Evolutionary conservation across 2,888 invertebrate species (phyloP), one percentile per base, ranked within the genome.

Genomic region (Andrena chrysosceles): DNA sequence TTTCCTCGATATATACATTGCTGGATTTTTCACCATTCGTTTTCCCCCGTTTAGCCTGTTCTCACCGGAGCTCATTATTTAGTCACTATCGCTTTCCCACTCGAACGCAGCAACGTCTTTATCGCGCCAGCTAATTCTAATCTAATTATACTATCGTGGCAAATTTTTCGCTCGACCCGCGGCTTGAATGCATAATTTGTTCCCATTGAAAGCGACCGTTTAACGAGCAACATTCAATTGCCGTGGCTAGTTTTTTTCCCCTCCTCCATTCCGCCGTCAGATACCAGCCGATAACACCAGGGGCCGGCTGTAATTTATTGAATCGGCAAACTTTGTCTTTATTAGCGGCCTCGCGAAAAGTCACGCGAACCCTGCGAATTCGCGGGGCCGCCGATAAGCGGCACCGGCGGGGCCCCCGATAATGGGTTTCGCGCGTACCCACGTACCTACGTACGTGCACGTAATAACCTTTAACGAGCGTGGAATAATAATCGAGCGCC

Each of bases 401-500:
- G 56, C 42, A 66, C 48, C 54, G 48, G 7, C 59, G n/a, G 29
- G 23, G 1, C 35, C 42, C 42, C 20, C 78, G 66, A 66, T 71
- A 72, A 70, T 68, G 79, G 69, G 70, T 35, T 54, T 73, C 63
- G 63, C 73, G 33, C 60, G 56, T 70, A 71, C 64, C 26, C 16
- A 56, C 56, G 48, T 29, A 31, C 72, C n/a, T 54, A 66, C 56
- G 63, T 67, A 75, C 35, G 78, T 48, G 62, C 59, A 70, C 68
- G 78, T 77, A 85, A 86, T 85, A 85, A 86, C 71, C 77, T 77
- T 85, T 82, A 87, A 86, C 87, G 87, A 85, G 86, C 87, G 74
- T 75, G 69, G 82, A 85, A 85, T 85, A 87, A 87, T 85, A 85
- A 86, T 81, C 86, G 76, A 60, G 62, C 76, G 64, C 68, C 71